Conservation (phyloP, 2,888 invertebrate genomes). For the Chloromyia formosa region DNA sequence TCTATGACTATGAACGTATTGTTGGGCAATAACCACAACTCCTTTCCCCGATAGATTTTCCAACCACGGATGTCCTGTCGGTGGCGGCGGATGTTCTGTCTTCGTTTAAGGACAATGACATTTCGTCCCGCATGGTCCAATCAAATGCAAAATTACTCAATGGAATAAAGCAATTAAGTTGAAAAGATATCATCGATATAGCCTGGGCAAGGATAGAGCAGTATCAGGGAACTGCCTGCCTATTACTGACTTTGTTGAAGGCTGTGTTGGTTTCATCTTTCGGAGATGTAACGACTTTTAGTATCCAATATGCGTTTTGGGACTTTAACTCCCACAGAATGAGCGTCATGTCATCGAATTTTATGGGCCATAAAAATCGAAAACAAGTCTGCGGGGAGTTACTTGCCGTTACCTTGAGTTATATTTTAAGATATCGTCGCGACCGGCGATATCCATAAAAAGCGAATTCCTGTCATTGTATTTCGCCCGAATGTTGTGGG, state of each 20-base stretch:
- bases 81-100: background rate
- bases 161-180: conserved; percentile 44
- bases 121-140: conserved; percentile 13
- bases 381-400: conserved; percentile 36
- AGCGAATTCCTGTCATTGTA: too few relatives aligned
- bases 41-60: background rate
- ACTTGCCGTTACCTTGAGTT: too few relatives aligned
- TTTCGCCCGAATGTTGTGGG: too few relatives aligned
- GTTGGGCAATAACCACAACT: background rate
- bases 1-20: conserved; percentile 13
- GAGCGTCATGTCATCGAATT: conserved; percentile 37
- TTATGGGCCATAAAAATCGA: conserved; percentile 37
- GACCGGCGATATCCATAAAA: too few relatives aligned
- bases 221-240: background rate
- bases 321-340: background rate
- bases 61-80: background rate
- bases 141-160: conserved; percentile 44
- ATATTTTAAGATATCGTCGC: too few relatives aligned
- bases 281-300: too few relatives aligned
- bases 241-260: background rate
- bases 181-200: conserved; percentile 42
- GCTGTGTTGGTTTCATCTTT: background rate
- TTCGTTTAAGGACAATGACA: conserved; percentile 6
- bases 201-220: conserved; percentile 8
- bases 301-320: conserved; percentile 6